Base-by-base conservation (phyloP, 2,797 vertebrate genomes). In the Lutjanus argentimaculatus region DNA sequence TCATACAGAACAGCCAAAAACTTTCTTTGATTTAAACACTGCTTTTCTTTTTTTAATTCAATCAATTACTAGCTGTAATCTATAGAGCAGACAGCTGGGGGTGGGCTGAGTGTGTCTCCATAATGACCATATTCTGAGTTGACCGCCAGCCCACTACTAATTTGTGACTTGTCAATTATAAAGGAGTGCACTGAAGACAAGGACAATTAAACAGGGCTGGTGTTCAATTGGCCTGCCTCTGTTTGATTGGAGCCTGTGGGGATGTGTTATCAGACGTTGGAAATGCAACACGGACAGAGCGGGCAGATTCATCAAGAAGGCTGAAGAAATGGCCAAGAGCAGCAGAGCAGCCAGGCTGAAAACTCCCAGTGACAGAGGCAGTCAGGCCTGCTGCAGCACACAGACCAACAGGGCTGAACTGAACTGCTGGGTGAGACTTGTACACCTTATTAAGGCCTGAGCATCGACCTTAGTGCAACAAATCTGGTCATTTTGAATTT, bases 41-140 rank as follows among this genome's bases (percentile, higher is more conserved):
- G 11, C 6, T 42, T 19, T 22, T 52, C 42, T 70, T 49, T 52
- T 25, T 71, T 22, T 55, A 30, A 78, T 78, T 63, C 55, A 81
- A 67, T 85, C 66, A 74, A 17, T 68, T 62, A 65, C 52, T 7
- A 55, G 22, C 46, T 48, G 55, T 40, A 67, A 80, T 80, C 52
- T 71, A 58, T 52, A 63, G 55, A 66, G 57, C 30, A 30, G 40
- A 14, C 13, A 19, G 25, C 65, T 22, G 12, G 8, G 8, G n/a
- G 17, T 40, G 16, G 12, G 12, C 21, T 30, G 10, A 9, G 30
- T 21, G n/a, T 22, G 30, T 75, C 63, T 55, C 62, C 6, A 17
- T 82, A 81, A 85, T 78, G 67, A 75, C 73, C 66, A 21, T 36
- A 71, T 81, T 78, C 62, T 57, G 57, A 48, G 45, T 49, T 76